Conservation (phyloP, 2,888 invertebrate genomes). For the Cenopis cana region DNA sequence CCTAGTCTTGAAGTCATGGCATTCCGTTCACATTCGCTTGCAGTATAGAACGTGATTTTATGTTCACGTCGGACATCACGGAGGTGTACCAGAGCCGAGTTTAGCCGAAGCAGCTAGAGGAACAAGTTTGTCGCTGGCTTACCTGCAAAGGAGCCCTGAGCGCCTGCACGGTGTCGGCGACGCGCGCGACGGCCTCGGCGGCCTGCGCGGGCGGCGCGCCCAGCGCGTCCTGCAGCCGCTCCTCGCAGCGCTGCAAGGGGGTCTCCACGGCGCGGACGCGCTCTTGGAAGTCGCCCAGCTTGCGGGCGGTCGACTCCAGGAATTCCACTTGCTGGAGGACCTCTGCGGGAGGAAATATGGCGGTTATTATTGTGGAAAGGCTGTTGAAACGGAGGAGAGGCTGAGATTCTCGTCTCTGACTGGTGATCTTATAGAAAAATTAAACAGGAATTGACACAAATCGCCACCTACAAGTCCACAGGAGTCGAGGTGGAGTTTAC, state of each 20-base stretch:
- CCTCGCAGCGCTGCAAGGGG: slow-evolving; percentile 94
- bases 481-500: too few relatives aligned
- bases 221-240: slow-evolving; percentile 86
- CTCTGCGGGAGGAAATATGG: slow-evolving; percentile 66
- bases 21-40: too few relatives aligned
- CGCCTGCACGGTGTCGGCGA: slow-evolving; percentile 92
- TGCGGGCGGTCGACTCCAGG: slow-evolving; percentile 92
- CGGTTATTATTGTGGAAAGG: not conserved
- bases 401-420: not conserved
- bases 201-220: slow-evolving; percentile 91
- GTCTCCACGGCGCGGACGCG: slow-evolving; percentile 93
- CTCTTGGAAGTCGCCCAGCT: slow-evolving; percentile 93
- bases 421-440: not conserved
- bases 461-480: too few relatives aligned
- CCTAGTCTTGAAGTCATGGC: too few relatives aligned
- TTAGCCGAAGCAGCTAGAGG: too few relatives aligned
- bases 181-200: slow-evolving; percentile 92
- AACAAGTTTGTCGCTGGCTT: not conserved
- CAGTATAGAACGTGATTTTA: too few relatives aligned
- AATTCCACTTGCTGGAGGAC: slow-evolving; percentile 91
- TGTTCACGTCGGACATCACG: too few relatives aligned
- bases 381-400: too few relatives aligned
- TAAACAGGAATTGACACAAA: too few relatives aligned
- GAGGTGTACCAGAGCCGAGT: too few relatives aligned
- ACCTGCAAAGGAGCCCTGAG: slow-evolving; percentile 90